Conservation (phyloP, 2,113 vertebrate genomes). For the Pseudorasbora parva region DNA sequence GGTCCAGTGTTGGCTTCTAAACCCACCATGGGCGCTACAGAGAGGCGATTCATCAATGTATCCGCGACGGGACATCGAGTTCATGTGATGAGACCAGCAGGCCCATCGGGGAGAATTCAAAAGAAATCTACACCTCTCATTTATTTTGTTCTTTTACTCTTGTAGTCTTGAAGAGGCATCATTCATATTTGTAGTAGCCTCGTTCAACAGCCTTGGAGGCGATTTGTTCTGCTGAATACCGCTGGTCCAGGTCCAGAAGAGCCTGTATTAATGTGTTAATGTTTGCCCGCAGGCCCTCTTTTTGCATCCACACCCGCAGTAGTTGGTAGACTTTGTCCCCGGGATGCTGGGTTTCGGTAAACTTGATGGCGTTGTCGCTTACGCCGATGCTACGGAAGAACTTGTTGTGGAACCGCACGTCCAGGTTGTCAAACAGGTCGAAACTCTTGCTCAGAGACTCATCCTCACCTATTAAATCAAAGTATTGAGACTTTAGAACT, state of each 20-base stretch:
- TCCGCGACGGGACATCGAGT: background rate
- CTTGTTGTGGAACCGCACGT: slow-evolving; percentile 78
- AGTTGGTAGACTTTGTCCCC: slow-evolving; percentile 79
- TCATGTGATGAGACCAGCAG: background rate
- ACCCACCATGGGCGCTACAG: slow-evolving; percentile 32
- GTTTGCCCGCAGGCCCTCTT: slow-evolving; percentile 76
- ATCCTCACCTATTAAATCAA: slow-evolving; percentile 69
- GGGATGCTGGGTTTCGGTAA: slow-evolving; percentile 67
- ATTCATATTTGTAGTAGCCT: slow-evolving; percentile 74
- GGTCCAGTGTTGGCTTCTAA: slow-evolving; percentile 55
- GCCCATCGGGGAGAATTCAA: background rate
- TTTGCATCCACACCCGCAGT: slow-evolving; percentile 80
- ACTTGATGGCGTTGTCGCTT: slow-evolving; percentile 77
- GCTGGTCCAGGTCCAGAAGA: slow-evolving; percentile 77
- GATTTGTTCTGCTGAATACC: slow-evolving; percentile 76
- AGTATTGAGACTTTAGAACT: background rate
- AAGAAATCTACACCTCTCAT: slow-evolving; percentile 16
- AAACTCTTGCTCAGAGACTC: slow-evolving; percentile 78
- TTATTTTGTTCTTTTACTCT: background rate
- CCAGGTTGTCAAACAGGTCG: slow-evolving; percentile 76
- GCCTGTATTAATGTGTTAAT: slow-evolving; percentile 76
- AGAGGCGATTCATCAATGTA: slow-evolving; percentile 21
- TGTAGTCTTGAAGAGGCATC: background rate
- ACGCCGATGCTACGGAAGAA: slow-evolving; percentile 78
- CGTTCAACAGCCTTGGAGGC: slow-evolving; percentile 68